phyloP scores from a whole-genome alignment of 2,113 vertebrate genomes.

The Scalopus aquaticus region DNA sequence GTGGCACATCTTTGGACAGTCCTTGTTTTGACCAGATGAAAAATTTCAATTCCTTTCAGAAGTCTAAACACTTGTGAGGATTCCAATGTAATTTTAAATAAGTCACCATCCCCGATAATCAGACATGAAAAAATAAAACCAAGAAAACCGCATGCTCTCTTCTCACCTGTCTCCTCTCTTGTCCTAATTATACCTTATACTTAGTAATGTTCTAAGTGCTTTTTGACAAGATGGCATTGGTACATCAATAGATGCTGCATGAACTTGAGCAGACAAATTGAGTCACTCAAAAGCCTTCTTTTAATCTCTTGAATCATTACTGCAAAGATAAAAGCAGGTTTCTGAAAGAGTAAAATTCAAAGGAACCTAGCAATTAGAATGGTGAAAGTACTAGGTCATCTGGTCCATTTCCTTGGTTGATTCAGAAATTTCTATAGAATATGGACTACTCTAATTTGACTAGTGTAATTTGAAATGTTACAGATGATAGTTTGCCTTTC shows the following conservation, averaged over 20 bases:
- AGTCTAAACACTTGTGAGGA: not conserved
- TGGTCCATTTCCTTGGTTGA: slow-evolving; percentile 40
- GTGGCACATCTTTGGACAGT: not conserved
- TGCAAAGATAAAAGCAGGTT: slow-evolving; percentile 69
- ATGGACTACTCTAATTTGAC: slow-evolving; percentile 42
- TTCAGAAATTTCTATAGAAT: slow-evolving; percentile 53
- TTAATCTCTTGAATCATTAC: slow-evolving; percentile 69
- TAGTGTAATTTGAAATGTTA: slow-evolving; percentile 52
- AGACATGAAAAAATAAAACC: slow-evolving; percentile 52
- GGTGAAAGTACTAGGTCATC: slow-evolving; percentile 54
- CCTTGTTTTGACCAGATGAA: not conserved
- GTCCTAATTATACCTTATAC: slow-evolving; percentile 50
- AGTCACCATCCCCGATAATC: not conserved
- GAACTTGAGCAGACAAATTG: slow-evolving; percentile 10
- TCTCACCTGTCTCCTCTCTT: not conserved
- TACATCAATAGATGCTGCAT: slow-evolving; percentile 42
- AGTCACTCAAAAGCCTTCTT: slow-evolving; percentile 52
- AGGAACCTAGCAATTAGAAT: slow-evolving; percentile 70
- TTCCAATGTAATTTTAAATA: not conserved
- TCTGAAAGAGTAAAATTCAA: slow-evolving; percentile 64
- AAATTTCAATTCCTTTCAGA: not conserved
- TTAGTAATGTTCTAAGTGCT: slow-evolving; percentile 53
- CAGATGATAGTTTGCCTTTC: slow-evolving; percentile 41
- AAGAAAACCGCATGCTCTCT: not conserved
- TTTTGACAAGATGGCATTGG: slow-evolving; percentile 34